A percentile compares a stretch with the other conserved stretches of the same genome.
phyloP scores from a whole-genome alignment of 2,888 invertebrate species.

The Papilio protenor region DNA sequence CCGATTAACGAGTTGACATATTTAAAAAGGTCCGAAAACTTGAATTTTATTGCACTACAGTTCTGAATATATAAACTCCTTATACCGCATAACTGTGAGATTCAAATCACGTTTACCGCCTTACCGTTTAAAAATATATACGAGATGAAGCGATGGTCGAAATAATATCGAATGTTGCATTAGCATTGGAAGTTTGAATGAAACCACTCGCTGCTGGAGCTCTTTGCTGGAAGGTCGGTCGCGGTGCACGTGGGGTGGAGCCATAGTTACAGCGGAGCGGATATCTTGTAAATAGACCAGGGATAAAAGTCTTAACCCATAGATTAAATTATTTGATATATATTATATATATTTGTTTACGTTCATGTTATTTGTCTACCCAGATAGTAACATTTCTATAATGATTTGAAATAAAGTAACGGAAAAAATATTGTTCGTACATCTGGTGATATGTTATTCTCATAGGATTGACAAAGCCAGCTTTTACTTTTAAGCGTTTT shows the following conservation, averaged over 20 bases:
- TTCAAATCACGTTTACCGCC: constrained; percentile 26
- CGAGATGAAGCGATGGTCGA: constrained; percentile 47
- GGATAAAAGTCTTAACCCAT: too few relatives aligned
- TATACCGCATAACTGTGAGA: constrained; percentile 13
- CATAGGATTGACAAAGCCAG: too few relatives aligned
- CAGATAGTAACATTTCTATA: too few relatives aligned
- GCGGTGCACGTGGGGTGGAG: constrained; percentile 60
- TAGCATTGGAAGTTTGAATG: constrained; percentile 54
- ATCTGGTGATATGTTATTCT: too few relatives aligned
- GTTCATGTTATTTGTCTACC: too few relatives aligned
- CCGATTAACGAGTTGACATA: background rate
- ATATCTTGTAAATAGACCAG: background rate
- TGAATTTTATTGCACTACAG: constrained; percentile 4
- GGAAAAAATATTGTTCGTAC: too few relatives aligned
- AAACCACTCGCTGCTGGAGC: constrained; percentile 56
- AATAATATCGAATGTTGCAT: constrained; percentile 56
- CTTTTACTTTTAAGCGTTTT: too few relatives aligned
- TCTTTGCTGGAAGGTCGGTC: constrained; percentile 65
- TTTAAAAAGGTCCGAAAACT: constrained; percentile 13
- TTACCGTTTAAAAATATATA: constrained; percentile 48
- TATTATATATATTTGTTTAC: too few relatives aligned
- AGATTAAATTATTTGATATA: too few relatives aligned
- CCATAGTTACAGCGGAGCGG: constrained; percentile 50
- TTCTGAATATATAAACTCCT: constrained; percentile 14
- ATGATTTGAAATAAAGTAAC: too few relatives aligned